Conservation (phyloP, 2,113 vertebrate genomes). For the Sceloporus tristichus region DNA sequence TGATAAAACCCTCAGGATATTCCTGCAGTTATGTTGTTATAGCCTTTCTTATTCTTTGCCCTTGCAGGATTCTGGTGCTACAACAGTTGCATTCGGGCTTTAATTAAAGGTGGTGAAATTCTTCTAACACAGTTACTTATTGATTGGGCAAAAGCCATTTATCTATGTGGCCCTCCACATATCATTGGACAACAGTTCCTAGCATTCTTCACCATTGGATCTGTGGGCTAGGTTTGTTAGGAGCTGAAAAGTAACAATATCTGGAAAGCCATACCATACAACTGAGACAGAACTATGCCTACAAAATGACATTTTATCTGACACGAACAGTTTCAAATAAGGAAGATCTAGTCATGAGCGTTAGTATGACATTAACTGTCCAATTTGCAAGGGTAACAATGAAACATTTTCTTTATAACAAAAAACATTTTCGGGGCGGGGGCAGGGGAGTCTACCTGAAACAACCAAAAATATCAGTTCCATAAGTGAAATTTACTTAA, state of each 20-base stretch:
- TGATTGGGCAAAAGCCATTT: not conserved
- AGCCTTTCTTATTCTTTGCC: not conserved
- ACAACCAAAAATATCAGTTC: no score
- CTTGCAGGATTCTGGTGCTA: not conserved
- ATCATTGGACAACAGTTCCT: no score
- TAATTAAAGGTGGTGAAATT: not conserved
- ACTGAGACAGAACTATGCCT: not conserved
- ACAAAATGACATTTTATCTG: slow-evolving; percentile 12
- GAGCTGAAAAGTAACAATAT: not conserved
- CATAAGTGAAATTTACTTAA: not conserved
- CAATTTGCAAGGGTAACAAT: not conserved
- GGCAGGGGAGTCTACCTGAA: no score
- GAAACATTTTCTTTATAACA: not conserved
- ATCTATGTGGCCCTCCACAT: not conserved
- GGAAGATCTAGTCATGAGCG: not conserved
- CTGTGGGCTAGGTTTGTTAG: not conserved
- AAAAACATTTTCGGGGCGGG: not conserved
- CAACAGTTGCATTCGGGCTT: not conserved
- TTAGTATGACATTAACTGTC: not conserved
- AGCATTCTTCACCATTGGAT: no score
- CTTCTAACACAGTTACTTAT: not conserved
- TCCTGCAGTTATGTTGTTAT: not conserved
- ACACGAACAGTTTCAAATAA: not conserved
- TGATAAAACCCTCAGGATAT: not conserved
- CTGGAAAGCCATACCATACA: not conserved